Evolutionary conservation across 1,140 invertebrate genomes (phyloP), one percentile per base, ranked within the genome.

Genomic region (Vanessa atalanta): DNA sequence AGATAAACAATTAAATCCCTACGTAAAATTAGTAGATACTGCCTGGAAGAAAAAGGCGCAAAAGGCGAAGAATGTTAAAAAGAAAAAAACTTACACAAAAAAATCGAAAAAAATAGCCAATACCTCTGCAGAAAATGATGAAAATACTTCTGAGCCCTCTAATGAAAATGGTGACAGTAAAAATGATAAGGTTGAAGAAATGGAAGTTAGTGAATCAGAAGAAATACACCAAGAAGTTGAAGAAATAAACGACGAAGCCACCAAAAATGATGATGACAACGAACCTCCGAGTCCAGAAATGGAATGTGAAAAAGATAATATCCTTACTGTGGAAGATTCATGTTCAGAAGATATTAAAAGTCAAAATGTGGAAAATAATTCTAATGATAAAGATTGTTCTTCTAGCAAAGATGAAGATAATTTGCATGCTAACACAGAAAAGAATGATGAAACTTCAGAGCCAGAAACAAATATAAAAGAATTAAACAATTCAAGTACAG

Each of bases 31-130:
- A 61, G 88, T 92, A 8, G 88, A 91, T 75, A 83, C 77, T 20
- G 90, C 83, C 14, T 78, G 81, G 76, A 91, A 92, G 73, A 92
- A 91, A 75, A 91, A 91, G 72, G 64, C 81, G 20, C 87, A 88
- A 51, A 91, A 88, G 67, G 68, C 78, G 3, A 90, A 86, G 75
- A 16, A 70, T 66, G 65, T 60, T 14, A 91, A 86, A 65, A 88
- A 83, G 67, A 86, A 81, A 66, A 87, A 85, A 82, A 75, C 37
- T 65, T 79, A 50, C 23, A 47, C 26, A 5, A 53, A 60, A 50
- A 63, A 55, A 51, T 23, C 55, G 15, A 48, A 68, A 69, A 55
- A 14, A 47, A 3, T 60, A 47, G 15, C n/a, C 16, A 75, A 78
- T 51, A 50, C 16, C 20, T 74, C 71, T 47, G 47, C 20, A 16